A percentile compares a stretch with the other conserved stretches of the same genome.
phyloP scores from a whole-genome alignment of 2,113 vertebrate species.

The Danionella cerebrum region DNA sequence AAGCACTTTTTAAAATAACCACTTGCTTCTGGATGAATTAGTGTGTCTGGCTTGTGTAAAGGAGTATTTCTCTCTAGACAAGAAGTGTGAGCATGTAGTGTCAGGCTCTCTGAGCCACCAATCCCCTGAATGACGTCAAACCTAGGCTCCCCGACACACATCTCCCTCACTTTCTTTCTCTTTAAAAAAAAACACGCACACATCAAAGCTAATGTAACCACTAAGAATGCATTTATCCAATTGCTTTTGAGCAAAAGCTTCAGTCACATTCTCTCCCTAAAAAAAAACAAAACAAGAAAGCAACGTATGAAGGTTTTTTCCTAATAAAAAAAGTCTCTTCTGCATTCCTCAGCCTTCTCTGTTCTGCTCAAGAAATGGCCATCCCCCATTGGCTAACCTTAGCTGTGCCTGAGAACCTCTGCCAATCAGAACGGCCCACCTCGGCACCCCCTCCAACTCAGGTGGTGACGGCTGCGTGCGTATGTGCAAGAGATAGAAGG shows the following conservation, averaged over 20 bases:
- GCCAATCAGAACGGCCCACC: constrained; percentile 53
- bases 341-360: constrained; percentile 50
- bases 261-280: too few species aligned
- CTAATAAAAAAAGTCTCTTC: not conserved
- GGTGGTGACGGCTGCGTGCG: constrained; percentile 16
- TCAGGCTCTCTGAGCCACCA: not conserved
- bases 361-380: constrained; percentile 44
- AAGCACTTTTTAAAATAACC: not conserved
- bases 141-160: constrained; percentile 33
- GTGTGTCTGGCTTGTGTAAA: constrained; percentile 3
- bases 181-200: too few species aligned
- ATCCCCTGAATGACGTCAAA: constrained; percentile 32
- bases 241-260: too few species aligned
- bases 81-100: not conserved
- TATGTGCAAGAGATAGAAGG: not conserved
- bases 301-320: not conserved
- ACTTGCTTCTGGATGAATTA: too few species aligned
- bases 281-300: too few species aligned
- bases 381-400: constrained; percentile 48
- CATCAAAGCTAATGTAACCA: too few species aligned
- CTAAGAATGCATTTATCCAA: too few species aligned
- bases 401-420: constrained; percentile 37
- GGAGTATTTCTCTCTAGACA: not conserved
- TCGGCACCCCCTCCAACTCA: constrained; percentile 28
- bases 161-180: not conserved